Percentiles rank a stretch among this genome's conserved stretches.
These are phyloP conservation scores for Trichopoda pennipes DNA, from an alignment of 2,888 invertebrate species.

Conservation along the genomic window DNA sequence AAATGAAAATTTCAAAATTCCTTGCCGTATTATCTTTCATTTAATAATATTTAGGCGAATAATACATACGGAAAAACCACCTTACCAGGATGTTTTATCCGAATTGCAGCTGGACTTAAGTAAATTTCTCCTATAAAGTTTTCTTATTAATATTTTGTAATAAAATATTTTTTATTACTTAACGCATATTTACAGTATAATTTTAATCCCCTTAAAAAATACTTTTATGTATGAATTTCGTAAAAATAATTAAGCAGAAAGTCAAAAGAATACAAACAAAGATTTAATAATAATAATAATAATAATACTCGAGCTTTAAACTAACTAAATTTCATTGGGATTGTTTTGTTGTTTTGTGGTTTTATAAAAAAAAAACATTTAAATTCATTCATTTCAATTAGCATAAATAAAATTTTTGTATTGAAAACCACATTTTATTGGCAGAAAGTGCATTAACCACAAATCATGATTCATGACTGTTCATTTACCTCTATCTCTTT, in stretches of 20 bases:
- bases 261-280: constrained; percentile 2
- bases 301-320: background rate
- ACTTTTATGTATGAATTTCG: constrained; percentile 18
- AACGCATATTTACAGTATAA: constrained; percentile 11
- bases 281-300: background rate
- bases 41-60: too few species aligned
- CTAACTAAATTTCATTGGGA: too few species aligned
- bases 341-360: too few species aligned
- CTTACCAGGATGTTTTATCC: background rate
- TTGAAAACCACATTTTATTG: constrained; percentile 49
- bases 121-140: too few species aligned
- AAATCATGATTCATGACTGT: constrained; percentile 56
- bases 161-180: background rate
- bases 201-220: constrained; percentile 44
- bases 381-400: constrained; percentile 31
- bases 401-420: constrained; percentile 1
- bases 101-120: too few species aligned
- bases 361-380: too few species aligned
- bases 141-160: too few species aligned
- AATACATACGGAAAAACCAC: too few species aligned
- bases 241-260: constrained; percentile 11
- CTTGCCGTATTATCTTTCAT: too few species aligned
- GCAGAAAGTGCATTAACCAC: constrained; percentile 65
- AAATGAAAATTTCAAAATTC: too few species aligned
- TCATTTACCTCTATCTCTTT: constrained; percentile 37